Evolutionary conservation across 2,113 vertebrate genomes (phyloP).

Genomic region (Bos javanicus): DNA sequence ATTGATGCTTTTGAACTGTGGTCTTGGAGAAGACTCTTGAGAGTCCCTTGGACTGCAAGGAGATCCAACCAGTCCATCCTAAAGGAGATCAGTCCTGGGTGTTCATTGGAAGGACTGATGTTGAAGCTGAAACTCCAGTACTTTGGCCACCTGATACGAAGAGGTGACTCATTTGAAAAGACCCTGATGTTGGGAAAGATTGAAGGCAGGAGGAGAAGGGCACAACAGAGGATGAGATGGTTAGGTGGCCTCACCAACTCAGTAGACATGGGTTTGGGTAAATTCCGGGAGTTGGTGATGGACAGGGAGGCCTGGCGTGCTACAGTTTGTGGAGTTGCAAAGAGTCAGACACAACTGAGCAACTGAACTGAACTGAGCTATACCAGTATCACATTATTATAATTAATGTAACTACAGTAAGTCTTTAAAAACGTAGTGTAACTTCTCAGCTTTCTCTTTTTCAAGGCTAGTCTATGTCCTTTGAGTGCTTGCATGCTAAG

Average conservation of each 20-base stretch:
- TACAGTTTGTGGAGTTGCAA: rapidly evolving
- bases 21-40: not conserved
- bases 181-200: not conserved
- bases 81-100: not conserved
- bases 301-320: not conserved
- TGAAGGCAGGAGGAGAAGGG: not conserved
- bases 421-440: not conserved
- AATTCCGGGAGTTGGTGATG: not conserved
- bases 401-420: not conserved
- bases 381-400: not conserved
- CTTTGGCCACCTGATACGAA: not conserved
- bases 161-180: not conserved
- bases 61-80: not conserved
- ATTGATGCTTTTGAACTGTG: not conserved
- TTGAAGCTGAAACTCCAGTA: not conserved
- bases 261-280: not conserved
- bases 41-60: not conserved
- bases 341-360: not conserved
- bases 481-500: not conserved
- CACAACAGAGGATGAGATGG: not conserved
- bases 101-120: not conserved
- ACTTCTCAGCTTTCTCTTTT: not conserved
- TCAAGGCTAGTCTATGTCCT: not conserved
- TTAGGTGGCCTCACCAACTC: not conserved
- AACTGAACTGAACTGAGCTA: not conserved